Evolutionary conservation across 2,888 invertebrate genomes (phyloP).

Genomic region (Cosmia trapezina): DNA sequence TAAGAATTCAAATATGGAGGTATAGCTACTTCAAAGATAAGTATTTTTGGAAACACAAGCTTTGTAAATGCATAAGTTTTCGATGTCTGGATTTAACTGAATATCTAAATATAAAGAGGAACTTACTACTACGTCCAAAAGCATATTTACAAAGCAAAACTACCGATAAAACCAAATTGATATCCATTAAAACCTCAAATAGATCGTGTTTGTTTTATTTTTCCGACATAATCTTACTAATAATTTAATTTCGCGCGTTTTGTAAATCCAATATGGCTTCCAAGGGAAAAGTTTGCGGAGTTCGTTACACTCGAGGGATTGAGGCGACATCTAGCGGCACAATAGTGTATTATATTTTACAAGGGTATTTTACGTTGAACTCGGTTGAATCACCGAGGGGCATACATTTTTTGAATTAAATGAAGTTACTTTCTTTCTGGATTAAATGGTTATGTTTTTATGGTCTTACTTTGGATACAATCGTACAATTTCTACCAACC

Average conservation of each 20-base stretch:
- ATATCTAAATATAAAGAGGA: background rate
- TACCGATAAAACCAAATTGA: conserved; percentile 40
- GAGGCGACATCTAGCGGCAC: conserved; percentile 62
- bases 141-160: conserved; percentile 29
- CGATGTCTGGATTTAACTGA: background rate
- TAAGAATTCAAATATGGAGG: background rate
- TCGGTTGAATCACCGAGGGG: conserved; percentile 11
- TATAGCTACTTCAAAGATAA: background rate
- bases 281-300: conserved; percentile 52
- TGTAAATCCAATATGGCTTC: conserved; percentile 73
- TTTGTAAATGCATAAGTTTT: background rate
- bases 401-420: conserved; percentile 45
- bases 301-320: conserved; percentile 63
- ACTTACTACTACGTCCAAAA: conserved; percentile 15
- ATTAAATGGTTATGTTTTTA: conserved; percentile 10
- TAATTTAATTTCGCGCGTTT: conserved; percentile 68
- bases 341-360: conserved; percentile 52
- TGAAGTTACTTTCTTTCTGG: conserved; percentile 22
- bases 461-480: background rate
- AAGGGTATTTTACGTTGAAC: conserved; percentile 35
- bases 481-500: conserved; percentile 8
- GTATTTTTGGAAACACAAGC: background rate
- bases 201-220: conserved; percentile 63
- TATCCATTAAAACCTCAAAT: conserved; percentile 42
- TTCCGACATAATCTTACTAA: conserved; percentile 61